A percentile compares a stretch with the other conserved stretches of the same genome.
phyloP scores from a whole-genome alignment of 2,888 invertebrate genomes.

The Dicyrtoma fusca region DNA sequence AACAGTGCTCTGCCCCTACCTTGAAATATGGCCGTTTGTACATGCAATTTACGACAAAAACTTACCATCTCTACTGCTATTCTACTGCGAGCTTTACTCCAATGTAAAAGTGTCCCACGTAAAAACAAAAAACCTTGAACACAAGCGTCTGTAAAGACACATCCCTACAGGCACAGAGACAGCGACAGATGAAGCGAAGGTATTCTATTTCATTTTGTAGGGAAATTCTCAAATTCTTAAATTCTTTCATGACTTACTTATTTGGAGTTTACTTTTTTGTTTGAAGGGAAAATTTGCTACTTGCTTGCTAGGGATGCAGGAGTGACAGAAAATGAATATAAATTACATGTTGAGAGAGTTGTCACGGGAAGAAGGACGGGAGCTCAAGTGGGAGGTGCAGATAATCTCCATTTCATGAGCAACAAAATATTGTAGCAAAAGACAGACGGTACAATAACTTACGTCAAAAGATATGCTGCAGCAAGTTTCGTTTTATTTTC shows the following conservation, averaged over 20 bases:
- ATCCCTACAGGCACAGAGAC: background rate
- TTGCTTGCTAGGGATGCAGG: background rate
- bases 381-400: constrained; percentile 21
- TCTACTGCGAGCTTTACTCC: too few species aligned
- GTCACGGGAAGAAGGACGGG: constrained; percentile 13
- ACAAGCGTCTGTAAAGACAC: background rate
- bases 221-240: background rate
- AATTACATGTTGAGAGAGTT: constrained; percentile 33
- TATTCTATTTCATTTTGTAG: background rate
- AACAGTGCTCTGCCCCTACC: background rate
- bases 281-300: background rate
- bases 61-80: too few species aligned
- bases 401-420: constrained; percentile 31
- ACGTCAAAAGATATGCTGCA: too few species aligned
- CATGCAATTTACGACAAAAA: too few species aligned
- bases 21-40: too few species aligned
- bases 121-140: too few species aligned
- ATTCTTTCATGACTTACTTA: constrained; percentile 10
- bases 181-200: background rate
- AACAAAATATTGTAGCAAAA: background rate
- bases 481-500: too few species aligned
- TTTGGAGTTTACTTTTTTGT: too few species aligned
- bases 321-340: constrained; percentile 32
- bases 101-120: too few species aligned
- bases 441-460: too few species aligned